Evolutionary conservation across 2,113 vertebrate genomes (phyloP).

Genomic region (Neotoma lepida): DNA sequence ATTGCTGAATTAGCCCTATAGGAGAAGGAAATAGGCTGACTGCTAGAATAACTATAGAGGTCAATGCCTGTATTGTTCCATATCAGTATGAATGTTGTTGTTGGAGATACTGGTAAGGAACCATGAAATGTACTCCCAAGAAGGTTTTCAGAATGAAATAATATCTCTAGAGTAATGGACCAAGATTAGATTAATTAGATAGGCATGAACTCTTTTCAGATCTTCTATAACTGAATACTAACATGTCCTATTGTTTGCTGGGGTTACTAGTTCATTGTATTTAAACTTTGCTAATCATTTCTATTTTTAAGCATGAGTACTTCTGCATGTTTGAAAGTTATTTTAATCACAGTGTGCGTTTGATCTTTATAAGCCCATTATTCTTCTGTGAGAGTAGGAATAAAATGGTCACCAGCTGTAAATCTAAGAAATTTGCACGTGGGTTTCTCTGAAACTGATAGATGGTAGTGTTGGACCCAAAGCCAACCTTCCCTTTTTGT

Average conservation of each 20-base stretch:
- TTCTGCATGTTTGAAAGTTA: neutral
- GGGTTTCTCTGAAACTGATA: neutral
- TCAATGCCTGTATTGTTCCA: neutral
- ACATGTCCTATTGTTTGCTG: neutral
- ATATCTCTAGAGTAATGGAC: neutral
- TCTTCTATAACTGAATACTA: neutral
- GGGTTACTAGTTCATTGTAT: neutral
- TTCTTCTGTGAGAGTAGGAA: neutral
- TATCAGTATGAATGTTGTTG: no score
- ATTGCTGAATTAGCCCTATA: neutral
- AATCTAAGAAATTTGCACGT: rapidly evolving
- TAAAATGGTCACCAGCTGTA: neutral
- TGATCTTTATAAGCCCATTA: neutral
- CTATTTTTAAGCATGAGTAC: neutral
- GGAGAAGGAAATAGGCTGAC: neutral
- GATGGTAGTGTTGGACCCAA: neutral
- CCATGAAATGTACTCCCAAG: neutral
- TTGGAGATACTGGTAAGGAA: neutral
- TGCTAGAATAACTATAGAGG: rapidly evolving
- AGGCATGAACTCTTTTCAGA: neutral
- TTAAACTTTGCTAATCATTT: neutral
- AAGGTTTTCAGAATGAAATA: neutral
- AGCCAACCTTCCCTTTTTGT: neutral
- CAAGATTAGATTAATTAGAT: neutral
- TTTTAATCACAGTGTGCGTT: neutral